phyloP scores from a whole-genome alignment of 2,888 invertebrate genomes.

The Drosophila acutilabella region DNA sequence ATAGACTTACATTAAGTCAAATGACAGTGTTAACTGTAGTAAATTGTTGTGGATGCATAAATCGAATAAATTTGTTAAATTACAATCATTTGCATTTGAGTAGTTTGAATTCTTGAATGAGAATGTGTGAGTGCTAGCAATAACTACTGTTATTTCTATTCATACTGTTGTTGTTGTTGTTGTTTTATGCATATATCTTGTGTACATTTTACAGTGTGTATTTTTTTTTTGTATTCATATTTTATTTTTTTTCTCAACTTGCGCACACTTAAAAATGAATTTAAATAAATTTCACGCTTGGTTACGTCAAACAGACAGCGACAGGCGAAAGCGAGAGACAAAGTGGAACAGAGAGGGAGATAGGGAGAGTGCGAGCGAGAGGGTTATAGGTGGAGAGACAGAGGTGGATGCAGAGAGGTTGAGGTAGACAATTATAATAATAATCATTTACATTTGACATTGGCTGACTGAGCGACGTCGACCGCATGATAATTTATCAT shows the following conservation, averaged over 20 bases:
- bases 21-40: not conserved
- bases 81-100: slow-evolving; percentile 44
- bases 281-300: slow-evolving; percentile 82
- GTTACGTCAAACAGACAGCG: slow-evolving; percentile 68
- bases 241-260: slow-evolving; percentile 59
- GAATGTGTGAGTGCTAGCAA: slow-evolving; percentile 8
- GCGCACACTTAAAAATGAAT: slow-evolving; percentile 80
- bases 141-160: not conserved
- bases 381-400: not conserved
- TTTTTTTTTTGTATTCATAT: slow-evolving; percentile 21
- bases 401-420: not conserved
- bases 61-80: slow-evolving; percentile 49
- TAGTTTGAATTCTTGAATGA: slow-evolving; percentile 37
- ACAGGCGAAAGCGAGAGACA: slow-evolving; percentile 50
- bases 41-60: slow-evolving; percentile 35
- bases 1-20: not conserved
- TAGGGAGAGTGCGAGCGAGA: slow-evolving; percentile 1
- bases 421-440: slow-evolving; percentile 68
- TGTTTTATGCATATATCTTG: slow-evolving; percentile 4
- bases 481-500: slow-evolving; percentile 73
- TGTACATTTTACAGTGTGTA: slow-evolving; percentile 5
- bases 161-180: slow-evolving; percentile 1
- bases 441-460: slow-evolving; percentile 79
- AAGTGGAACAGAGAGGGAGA: not conserved
- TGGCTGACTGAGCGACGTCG: slow-evolving; percentile 57